phyloP scores from a whole-genome alignment of 2,797 vertebrate genomes.

The Alosa sapidissima region DNA sequence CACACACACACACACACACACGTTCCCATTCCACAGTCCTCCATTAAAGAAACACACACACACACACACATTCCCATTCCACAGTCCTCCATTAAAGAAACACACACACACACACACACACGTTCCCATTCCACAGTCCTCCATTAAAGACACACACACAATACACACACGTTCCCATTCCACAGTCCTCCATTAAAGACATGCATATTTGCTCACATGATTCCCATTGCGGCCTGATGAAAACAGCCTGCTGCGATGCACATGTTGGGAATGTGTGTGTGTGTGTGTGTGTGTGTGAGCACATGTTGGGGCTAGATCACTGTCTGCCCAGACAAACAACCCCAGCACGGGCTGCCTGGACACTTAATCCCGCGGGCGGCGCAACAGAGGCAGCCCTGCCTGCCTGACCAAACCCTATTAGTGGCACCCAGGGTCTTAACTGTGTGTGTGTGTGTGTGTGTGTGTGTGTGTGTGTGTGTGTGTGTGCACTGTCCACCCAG shows the following conservation, averaged over 20 bases:
- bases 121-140: too few relatives aligned
- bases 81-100: too few relatives aligned
- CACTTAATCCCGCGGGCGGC: not conserved
- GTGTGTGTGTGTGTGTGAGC: too few relatives aligned
- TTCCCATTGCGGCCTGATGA: not conserved
- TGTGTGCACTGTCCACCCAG: not conserved
- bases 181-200: not conserved
- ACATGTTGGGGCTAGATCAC: not conserved
- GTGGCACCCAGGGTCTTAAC: not conserved
- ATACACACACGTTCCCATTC: too few relatives aligned
- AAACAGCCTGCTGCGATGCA: not conserved
- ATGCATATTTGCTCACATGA: not conserved
- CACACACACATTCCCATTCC: too few relatives aligned
- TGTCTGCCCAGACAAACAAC: constrained; percentile 2
- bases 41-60: too few relatives aligned
- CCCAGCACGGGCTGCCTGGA: not conserved
- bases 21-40: too few relatives aligned
- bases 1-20: too few relatives aligned
- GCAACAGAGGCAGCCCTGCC: not conserved
- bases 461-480: too few relatives aligned
- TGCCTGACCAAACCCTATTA: not conserved
- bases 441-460: too few relatives aligned
- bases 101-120: too few relatives aligned
- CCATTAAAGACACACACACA: too few relatives aligned
- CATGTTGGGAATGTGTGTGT: not conserved